Evolutionary conservation across 1,140 invertebrate genomes (phyloP), one percentile per base, ranked within the genome.

Genomic region (Drosophila pectinifera): DNA sequence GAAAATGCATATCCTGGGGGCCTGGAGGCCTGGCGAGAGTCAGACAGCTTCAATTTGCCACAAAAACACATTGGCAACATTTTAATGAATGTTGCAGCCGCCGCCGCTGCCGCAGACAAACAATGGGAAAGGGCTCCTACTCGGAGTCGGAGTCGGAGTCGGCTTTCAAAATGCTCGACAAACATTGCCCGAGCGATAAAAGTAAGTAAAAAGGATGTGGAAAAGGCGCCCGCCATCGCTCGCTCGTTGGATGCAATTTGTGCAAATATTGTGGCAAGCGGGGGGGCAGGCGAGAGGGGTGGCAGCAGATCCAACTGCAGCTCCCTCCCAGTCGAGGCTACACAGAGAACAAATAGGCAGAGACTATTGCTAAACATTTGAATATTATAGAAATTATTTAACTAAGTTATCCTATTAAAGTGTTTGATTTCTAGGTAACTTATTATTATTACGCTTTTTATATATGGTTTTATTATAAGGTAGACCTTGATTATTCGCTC

Each of bases 1-100:
- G 62, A 64, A 68, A 80, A 80, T 78, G 82, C 77, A 80, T 78
- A 78, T 65, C 55, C 73, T 63, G 78, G 67, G 22, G 62, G 43
- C 39, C 16, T 24, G 41, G 1, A 6, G 46, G 7, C 13, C 48
- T 34, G 55, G 14, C 13, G 54, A 38, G 51, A 51, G 64, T 39
- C 49, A 70, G 67, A 78, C 84, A 88, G 83, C 84, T 83, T 88
- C 83, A 88, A 88, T 88, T 88, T 88, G 83, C 83, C 83, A 89
- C 83, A 88, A 88, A 88, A 88, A 88, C 84, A 89, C 83, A 88
- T 88, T 88, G 84, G 83, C 75, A 88, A 88, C 84, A 88, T 88
- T 88, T 88, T 83, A 88, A 88, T 88, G 84, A 88, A 88, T 88
- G 83, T 65, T 83, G 84, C 76, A 83, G 70, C 69, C 62, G 61